Evolutionary conservation across 2,797 vertebrate species (phyloP), one percentile per base, ranked within the genome.

Genomic region (Sebastiscus tertius): DNA sequence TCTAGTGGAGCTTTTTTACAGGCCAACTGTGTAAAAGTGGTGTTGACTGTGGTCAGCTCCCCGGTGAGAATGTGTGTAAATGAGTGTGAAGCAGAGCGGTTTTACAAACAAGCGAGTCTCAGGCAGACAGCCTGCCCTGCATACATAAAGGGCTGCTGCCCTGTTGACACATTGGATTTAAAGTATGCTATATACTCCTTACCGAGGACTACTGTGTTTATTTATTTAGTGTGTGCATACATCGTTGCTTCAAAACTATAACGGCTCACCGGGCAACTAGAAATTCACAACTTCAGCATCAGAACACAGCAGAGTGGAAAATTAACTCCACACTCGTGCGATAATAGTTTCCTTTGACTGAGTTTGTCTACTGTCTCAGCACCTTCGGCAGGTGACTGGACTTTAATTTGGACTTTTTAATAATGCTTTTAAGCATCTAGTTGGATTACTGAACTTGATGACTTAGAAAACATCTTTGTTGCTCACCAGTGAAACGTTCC

Each of bases 31-130:
- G 39, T 54, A 68, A 72, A 67, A 27, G 52, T 33, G 42, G 22
- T 64, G 36, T 60, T 72, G 5, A 6, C 33, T 77, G 75, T 36
- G 62, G 46, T 81, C 75, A 55, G 54, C 77, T 82, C 76, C 83
- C 74, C 11, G 71, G 65, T 71, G 81, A 71, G 84, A 71, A 60
- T 60, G 64, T 75, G 68, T 84, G 64, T 83, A 63, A 78, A 67
- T 85, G 80, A 67, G 72, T 52, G 65, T 79, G 77, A 67, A 72
- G 56, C 71, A 16, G 62, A 77, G 72, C 20, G 75, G 31, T 29
- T 59, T 26, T 33, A 42, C 68, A 81, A 83, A 62, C 61, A 64
- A 65, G 61, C 6, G 8, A 39, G 60, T 29, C n/a, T 55, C 42
- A 12, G 75, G 59, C 70, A 27, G 69, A 39, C 82, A 29, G 55